phyloP scores from a whole-genome alignment of 2,797 vertebrate genomes.

The Antrozous pallidus region DNA sequence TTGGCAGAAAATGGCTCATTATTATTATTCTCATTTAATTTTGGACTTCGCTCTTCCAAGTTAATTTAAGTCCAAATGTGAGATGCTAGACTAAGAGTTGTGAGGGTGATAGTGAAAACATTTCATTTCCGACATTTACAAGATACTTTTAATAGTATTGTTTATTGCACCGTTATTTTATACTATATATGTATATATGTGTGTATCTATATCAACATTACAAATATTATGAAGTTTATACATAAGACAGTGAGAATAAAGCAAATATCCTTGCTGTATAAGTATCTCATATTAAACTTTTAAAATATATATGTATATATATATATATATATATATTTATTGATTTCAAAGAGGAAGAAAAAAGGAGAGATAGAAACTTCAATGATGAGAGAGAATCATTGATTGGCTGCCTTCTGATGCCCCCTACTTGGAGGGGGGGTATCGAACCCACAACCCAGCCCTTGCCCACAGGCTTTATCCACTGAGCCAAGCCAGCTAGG shows the following conservation, averaged over 20 bases:
- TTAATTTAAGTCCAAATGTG: neutral
- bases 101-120: neutral
- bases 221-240: neutral
- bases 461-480: too few species aligned
- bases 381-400: too few species aligned
- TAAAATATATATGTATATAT: neutral
- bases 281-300: neutral
- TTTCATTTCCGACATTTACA: neutral
- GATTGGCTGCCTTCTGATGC: too few species aligned
- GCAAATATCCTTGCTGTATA: neutral
- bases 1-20: neutral
- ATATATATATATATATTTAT: too few species aligned
- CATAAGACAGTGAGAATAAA: neutral
- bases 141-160: neutral
- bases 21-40: neutral
- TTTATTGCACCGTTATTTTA: neutral
- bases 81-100: neutral
- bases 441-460: too few species aligned
- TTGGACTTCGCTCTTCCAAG: constrained; percentile 36
- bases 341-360: too few species aligned
- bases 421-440: too few species aligned
- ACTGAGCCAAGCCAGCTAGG: too few species aligned
- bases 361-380: too few species aligned
- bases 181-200: neutral
- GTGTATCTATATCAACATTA: neutral